Evolutionary conservation across 2,113 vertebrate species (phyloP).

Genomic region (Pygathrix nemaeus): DNA sequence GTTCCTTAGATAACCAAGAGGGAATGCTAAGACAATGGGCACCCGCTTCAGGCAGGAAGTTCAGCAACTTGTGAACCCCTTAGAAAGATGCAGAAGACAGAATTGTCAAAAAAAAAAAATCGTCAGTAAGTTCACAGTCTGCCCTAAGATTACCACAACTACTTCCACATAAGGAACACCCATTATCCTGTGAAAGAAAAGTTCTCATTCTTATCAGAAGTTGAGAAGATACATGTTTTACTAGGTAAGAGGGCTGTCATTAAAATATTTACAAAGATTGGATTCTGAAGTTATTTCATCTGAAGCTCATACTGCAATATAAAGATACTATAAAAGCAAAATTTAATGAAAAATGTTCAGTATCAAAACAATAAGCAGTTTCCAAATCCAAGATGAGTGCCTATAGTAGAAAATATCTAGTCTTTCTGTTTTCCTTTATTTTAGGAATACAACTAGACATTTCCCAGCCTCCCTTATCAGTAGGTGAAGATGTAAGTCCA

Average conservation of each 20-base stretch:
- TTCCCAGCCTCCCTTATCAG: neutral
- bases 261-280: neutral
- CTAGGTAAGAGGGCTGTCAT: neutral
- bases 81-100: neutral
- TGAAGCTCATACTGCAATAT: neutral
- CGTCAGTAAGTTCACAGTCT: neutral
- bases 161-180: neutral
- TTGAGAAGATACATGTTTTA: neutral
- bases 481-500: neutral
- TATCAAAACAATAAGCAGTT: neutral
- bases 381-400: neutral
- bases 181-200: neutral
- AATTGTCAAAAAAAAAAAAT: neutral
- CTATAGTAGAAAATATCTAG: neutral
- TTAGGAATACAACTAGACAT: neutral
- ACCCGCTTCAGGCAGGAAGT: neutral
- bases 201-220: neutral
- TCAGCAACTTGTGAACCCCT: neutral
- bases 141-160: neutral
- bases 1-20: neutral
- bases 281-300: constrained; percentile 14
- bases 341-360: constrained; percentile 9
- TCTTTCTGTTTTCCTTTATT: neutral
- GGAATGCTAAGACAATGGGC: neutral
- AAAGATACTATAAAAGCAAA: constrained; percentile 3